A percentile compares a stretch with the other conserved stretches of the same genome.
Conservation (phyloP, 1,140 invertebrate genomes). For the Ceratitis capitata region DNA sequence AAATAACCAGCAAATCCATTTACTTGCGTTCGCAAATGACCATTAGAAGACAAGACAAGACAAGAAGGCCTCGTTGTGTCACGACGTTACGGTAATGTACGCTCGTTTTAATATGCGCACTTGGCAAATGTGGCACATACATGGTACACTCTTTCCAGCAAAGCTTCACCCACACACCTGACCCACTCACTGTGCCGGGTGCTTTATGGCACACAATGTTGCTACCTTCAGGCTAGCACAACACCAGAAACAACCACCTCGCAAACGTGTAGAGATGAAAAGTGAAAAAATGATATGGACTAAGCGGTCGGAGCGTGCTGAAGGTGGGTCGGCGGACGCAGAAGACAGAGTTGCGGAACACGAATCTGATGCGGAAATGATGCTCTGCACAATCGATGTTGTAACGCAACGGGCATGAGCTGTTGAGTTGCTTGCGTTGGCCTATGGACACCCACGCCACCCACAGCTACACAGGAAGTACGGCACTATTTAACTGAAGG, state of each 20-base stretch:
- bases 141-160: neutral
- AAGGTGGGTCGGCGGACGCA: neutral
- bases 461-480: conserved; percentile 28
- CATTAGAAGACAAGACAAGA: neutral
- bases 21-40: neutral
- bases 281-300: neutral
- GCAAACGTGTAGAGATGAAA: neutral
- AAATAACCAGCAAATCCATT: neutral
- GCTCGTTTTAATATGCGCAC: neutral
- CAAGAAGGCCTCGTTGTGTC: neutral
- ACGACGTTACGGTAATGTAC: neutral
- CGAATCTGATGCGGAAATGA: conserved; percentile 34
- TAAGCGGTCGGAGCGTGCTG: neutral
- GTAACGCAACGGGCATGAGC: neutral
- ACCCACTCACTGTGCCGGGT: neutral
- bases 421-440: too few species aligned
- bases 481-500: conserved; percentile 13
- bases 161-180: neutral
- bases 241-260: neutral
- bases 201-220: neutral
- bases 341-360: conserved; percentile 1
- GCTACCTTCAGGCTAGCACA: neutral
- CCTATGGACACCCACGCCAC: conserved; percentile 5
- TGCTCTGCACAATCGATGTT: conserved; percentile 17
- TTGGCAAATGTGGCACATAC: neutral